A percentile compares a stretch with the other conserved stretches of the same genome.
phyloP scores from a whole-genome alignment of 2,888 invertebrate genomes.

The Rosalia funebris region DNA sequence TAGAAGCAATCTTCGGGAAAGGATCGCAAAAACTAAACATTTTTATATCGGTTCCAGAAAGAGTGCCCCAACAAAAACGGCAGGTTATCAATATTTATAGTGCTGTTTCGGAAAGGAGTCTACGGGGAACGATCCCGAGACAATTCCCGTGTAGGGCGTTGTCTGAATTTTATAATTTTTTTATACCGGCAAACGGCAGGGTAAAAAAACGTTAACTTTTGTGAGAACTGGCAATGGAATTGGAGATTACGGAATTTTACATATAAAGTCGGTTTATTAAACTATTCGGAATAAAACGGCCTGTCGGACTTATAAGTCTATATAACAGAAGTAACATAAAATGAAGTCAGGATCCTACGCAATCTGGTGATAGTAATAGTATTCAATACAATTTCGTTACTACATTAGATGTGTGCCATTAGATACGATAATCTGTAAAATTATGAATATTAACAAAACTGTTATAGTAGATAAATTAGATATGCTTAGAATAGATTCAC shows the following conservation, averaged over 20 bases:
- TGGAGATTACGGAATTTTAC: neutral
- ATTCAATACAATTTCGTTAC: too few relatives aligned
- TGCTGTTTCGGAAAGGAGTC: constrained; percentile 25
- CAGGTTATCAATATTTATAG: constrained; percentile 35
- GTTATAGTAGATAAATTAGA: too few relatives aligned
- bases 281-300: neutral
- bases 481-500: too few relatives aligned
- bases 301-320: too few relatives aligned
- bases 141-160: constrained; percentile 12
- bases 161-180: constrained; percentile 19
- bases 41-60: constrained; percentile 23
- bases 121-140: constrained; percentile 30
- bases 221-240: too few relatives aligned
- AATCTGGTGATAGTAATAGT: too few relatives aligned
- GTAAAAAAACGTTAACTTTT: neutral
- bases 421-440: too few relatives aligned
- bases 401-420: too few relatives aligned
- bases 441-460: too few relatives aligned
- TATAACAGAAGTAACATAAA: too few relatives aligned
- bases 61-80: constrained; percentile 8
- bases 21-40: constrained; percentile 29
- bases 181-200: neutral
- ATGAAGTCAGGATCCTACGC: too few relatives aligned
- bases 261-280: neutral
- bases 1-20: constrained; percentile 22